phyloP scores from a whole-genome alignment of 1,140 invertebrate species.

The Colletes latitarsis region DNA sequence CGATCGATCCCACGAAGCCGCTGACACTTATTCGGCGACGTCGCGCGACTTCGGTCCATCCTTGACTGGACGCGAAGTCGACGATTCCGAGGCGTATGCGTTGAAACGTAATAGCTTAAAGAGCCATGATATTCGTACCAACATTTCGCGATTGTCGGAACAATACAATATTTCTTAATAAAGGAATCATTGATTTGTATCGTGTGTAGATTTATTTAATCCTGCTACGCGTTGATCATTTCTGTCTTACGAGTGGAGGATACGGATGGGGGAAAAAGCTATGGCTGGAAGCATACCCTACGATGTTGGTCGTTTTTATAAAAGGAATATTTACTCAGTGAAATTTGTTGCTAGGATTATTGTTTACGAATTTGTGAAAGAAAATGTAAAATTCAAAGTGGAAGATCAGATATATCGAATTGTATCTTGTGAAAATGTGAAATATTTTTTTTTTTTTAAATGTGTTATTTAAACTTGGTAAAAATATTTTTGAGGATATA shows the following conservation, averaged over 20 bases:
- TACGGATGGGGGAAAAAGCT: no score
- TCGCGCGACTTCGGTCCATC: conserved; percentile 5
- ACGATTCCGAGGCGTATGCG: conserved; percentile 16
- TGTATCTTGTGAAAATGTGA: no score
- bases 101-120: conserved; percentile 61
- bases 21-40: neutral
- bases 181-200: conserved; percentile 71
- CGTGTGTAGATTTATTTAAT: conserved; percentile 11
- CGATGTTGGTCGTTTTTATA: no score
- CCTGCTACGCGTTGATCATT: neutral
- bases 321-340: no score
- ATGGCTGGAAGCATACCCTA: no score
- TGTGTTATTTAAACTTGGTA: no score
- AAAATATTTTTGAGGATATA: no score
- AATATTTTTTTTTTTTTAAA: no score
- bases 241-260: neutral
- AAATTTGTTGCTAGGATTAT: no score
- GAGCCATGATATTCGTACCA: conserved; percentile 69
- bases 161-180: conserved; percentile 73
- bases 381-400: no score
- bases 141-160: conserved; percentile 66
- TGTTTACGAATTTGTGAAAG: no score
- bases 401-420: no score
- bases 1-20: conserved; percentile 3
- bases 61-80: neutral